Conservation (phyloP, 2,888 invertebrate genomes). For the Idaea straminata region DNA sequence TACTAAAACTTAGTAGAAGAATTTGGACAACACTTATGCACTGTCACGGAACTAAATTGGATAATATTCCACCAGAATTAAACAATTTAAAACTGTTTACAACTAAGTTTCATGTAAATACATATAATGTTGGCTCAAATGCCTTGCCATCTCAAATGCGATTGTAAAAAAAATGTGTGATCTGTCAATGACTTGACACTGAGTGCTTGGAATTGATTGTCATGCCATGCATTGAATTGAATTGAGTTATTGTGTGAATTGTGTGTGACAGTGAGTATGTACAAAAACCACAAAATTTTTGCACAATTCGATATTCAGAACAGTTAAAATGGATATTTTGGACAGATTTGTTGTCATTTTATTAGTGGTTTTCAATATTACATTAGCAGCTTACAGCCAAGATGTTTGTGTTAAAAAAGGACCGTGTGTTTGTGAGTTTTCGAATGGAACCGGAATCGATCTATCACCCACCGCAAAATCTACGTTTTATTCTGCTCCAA, state of each 20-base stretch:
- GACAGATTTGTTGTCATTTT: slow-evolving; percentile 31
- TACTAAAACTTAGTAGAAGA: no score
- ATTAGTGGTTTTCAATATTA: slow-evolving; percentile 32
- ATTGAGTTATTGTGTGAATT: background rate
- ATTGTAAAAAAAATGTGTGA: no score
- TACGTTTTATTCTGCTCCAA: slow-evolving; percentile 50
- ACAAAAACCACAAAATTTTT: background rate
- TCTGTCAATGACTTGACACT: background rate
- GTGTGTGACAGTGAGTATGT: background rate
- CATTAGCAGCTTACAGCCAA: slow-evolving; percentile 33
- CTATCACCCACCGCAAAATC: slow-evolving; percentile 50
- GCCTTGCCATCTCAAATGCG: no score
- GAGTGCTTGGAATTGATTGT: background rate
- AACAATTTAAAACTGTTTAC: no score
- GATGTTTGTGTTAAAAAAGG: slow-evolving; percentile 59
- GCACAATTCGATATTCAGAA: background rate
- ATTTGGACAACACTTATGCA: no score
- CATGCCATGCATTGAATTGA: no score
- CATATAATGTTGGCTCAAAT: no score
- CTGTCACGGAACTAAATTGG: no score
- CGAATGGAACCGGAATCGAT: slow-evolving; percentile 75
- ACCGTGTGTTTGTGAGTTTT: slow-evolving; percentile 66
- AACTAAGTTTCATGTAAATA: no score
- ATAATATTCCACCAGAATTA: no score
- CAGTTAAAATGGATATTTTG: slow-evolving; percentile 34